phyloP scores from a whole-genome alignment of 2,888 invertebrate species.

The Tetheella fluctuosa region DNA sequence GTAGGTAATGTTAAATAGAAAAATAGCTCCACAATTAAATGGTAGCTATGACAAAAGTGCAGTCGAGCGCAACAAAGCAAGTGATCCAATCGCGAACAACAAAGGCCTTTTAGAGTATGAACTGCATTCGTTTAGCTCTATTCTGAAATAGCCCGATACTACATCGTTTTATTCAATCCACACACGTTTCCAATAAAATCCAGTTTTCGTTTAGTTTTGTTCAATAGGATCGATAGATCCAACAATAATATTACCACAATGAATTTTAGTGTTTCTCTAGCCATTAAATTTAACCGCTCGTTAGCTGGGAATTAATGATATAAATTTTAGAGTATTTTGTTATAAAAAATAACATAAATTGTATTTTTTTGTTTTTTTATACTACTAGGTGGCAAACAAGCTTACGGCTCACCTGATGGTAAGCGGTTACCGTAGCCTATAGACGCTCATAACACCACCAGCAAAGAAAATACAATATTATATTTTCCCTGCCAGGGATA shows the following conservation, averaged over 20 bases:
- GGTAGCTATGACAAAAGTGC: background rate
- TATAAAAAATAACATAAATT: too few species aligned
- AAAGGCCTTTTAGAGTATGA: background rate
- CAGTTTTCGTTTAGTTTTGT: background rate
- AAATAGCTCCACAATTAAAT: background rate
- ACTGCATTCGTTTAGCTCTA: background rate
- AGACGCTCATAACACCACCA: too few species aligned
- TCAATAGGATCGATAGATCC: background rate
- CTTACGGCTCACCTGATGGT: too few species aligned
- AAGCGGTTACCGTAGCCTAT: too few species aligned
- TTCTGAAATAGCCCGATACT: background rate
- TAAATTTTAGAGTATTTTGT: too few species aligned
- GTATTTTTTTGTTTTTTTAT: background rate
- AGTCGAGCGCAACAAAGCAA: slow-evolving; percentile 7
- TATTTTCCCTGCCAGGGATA: too few species aligned
- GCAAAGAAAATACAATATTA: too few species aligned
- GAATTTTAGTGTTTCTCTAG: background rate
- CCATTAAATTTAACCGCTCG: background rate
- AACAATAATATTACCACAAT: background rate
- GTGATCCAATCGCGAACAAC: background rate
- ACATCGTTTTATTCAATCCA: background rate
- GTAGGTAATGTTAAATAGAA: background rate
- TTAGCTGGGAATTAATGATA: background rate
- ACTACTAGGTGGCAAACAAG: too few species aligned
- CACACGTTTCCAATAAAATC: background rate